These are phyloP conservation scores for Homarus americanus DNA, from an alignment of 1,140 invertebrate species.

Conservation along the genomic window DNA sequence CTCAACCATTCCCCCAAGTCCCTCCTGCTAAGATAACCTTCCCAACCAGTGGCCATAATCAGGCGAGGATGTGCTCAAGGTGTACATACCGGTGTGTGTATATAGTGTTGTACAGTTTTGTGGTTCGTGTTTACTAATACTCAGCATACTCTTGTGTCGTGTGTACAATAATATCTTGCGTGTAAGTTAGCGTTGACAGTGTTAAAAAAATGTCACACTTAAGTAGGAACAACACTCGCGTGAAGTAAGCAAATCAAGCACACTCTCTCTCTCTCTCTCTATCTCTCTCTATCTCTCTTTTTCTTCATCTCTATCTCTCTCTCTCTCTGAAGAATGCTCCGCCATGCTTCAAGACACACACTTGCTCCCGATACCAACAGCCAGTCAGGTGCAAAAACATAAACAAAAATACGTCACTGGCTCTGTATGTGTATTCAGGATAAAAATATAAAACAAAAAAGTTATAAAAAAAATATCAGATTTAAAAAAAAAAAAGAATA, in stretches of 20 bases:
- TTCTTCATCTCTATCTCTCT: no score
- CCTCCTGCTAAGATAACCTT: not conserved
- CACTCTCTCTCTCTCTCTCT: no score
- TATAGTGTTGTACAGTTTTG: slow-evolving; percentile 52
- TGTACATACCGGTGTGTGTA: slow-evolving; percentile 46
- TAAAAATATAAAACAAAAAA: no score
- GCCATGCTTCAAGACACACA: not conserved
- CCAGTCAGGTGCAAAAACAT: not conserved
- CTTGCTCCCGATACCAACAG: not conserved
- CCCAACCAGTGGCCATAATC: slow-evolving; percentile 21
- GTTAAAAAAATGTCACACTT: slow-evolving; percentile 7
- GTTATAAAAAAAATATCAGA: no score
- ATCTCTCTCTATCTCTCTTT: no score
- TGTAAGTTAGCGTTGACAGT: slow-evolving; percentile 29
- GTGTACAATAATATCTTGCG: slow-evolving; percentile 15
- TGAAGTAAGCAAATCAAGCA: not conserved
- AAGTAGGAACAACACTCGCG: slow-evolving; percentile 55
- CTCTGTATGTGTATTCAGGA: no score
- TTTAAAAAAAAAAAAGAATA: no score
- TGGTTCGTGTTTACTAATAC: slow-evolving; percentile 47
- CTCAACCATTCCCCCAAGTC: not conserved
- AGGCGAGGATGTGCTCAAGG: slow-evolving; percentile 61
- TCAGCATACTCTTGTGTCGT: not conserved
- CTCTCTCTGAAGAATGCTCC: not conserved
- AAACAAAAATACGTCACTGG: no score